Conservation (phyloP, 2,888 invertebrate genomes). For the Poecilus cupreus region DNA sequence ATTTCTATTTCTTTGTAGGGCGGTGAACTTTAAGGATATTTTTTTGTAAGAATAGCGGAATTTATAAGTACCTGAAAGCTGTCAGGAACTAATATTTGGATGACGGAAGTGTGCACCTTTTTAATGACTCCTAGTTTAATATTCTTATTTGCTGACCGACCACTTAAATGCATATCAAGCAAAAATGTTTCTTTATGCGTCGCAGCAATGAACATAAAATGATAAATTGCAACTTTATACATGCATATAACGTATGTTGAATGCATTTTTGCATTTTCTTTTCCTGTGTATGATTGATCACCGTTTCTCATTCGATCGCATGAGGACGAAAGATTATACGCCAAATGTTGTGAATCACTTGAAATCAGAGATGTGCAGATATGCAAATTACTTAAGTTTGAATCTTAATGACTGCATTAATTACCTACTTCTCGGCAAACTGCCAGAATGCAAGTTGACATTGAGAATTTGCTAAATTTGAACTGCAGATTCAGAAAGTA, state of each 20-base stretch:
- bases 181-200: neutral
- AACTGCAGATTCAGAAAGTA: no score
- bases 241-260: neutral
- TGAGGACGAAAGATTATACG: neutral
- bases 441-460: neutral
- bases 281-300: constrained; percentile 11
- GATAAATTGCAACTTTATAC: neutral
- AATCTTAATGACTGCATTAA: constrained; percentile 11
- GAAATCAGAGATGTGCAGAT: neutral
- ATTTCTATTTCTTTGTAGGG: neutral
- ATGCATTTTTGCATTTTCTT: constrained; percentile 20
- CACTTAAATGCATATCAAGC: neutral
- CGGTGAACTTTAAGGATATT: neutral
- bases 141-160: neutral
- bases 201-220: neutral
- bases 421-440: neutral
- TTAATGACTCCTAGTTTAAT: no score
- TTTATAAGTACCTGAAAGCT: neutral
- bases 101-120: no score
- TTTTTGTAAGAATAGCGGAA: neutral
- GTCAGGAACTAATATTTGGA: neutral
- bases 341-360: neutral
- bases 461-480: neutral
- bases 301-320: neutral
- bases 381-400: constrained; percentile 9